phyloP scores from a whole-genome alignment of 2,113 vertebrate genomes.

The Hippolais icterina region DNA sequence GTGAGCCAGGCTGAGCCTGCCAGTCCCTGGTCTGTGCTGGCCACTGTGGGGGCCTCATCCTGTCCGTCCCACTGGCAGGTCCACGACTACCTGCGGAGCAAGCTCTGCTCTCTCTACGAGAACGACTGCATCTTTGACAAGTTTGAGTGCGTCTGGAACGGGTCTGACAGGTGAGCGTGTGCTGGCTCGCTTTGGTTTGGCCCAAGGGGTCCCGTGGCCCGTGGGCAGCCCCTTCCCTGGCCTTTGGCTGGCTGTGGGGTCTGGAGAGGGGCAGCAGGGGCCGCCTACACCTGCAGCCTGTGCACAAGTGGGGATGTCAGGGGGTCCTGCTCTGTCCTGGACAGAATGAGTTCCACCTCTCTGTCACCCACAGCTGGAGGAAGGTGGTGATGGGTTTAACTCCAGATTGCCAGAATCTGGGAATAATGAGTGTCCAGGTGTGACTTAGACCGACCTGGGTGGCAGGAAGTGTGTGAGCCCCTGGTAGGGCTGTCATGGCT shows the following conservation, averaged over 20 bases:
- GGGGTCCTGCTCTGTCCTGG: neutral
- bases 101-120: constrained; percentile 93
- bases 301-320: accelerated
- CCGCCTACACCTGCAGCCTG: accelerated
- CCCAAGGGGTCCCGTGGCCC: accelerated
- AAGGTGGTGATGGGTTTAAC: neutral
- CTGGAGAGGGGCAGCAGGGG: neutral
- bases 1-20: accelerated
- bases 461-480: neutral
- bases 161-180: constrained; percentile 87
- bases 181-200: accelerated
- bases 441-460: neutral
- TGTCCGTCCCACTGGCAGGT: constrained; percentile 74
- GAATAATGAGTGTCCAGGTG: neutral
- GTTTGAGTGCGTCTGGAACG: constrained; percentile 97
- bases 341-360: accelerated
- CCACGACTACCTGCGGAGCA: constrained; percentile 94
- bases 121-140: constrained; percentile 99
- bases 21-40: neutral
- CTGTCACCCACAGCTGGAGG: neutral
- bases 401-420: neutral
- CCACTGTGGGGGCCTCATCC: neutral
- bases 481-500: neutral
- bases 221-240: neutral
- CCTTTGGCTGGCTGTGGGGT: accelerated